Base-by-base conservation (phyloP, 1,140 invertebrate genomes). In the Fopius arisanus region DNA sequence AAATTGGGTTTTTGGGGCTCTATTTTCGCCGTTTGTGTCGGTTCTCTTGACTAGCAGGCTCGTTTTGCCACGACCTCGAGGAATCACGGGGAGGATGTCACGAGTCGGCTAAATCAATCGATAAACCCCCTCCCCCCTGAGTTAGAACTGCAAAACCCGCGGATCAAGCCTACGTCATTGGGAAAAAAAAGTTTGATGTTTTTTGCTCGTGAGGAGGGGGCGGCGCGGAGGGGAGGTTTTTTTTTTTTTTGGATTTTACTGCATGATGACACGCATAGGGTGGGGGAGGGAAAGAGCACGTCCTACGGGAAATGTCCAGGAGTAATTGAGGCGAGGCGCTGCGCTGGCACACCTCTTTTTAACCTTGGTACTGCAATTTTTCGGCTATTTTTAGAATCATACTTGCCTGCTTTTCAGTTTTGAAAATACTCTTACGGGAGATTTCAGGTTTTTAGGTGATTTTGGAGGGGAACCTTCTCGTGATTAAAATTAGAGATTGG, bases 81-180 rank as follows among this genome's bases (percentile, higher is more conserved):
- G 29, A 65, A 59, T 31, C 62, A 65, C 62, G 29, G 28, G 62
- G 62, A 65, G 62, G 62, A 65, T 65, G 62, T 65, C 29, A 65
- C 62, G 62, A 65, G 62, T 65, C 14, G 62, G 62, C 62, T 65
- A 65, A 65, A 65, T 65, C 62, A 65, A 65, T 65, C 62, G 62
- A 65, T 65, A 65, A 59, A 23, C 54, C 54, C 19, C 54, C 16
- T 21, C 54, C 43, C 9, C 62, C 26, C 62, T 29, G 33, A 65
- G 62, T 65, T 31, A 65, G 62, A 65, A 65, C 62, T 31, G 62
- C 62, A 31, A 31, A 65, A 65, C 28, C 29, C 29, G 28, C 28
- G 62, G 62, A 65, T 65, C 62, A 65, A 65, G 62, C 26, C 62
- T 65, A 65, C 62, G 62, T 65, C 62, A 65, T 33, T 33, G 26